A percentile compares a stretch with the other conserved stretches of the same genome.
These are phyloP conservation scores for Autographa gamma DNA, from an alignment of 2,888 invertebrate species.

Conservation along the genomic window DNA sequence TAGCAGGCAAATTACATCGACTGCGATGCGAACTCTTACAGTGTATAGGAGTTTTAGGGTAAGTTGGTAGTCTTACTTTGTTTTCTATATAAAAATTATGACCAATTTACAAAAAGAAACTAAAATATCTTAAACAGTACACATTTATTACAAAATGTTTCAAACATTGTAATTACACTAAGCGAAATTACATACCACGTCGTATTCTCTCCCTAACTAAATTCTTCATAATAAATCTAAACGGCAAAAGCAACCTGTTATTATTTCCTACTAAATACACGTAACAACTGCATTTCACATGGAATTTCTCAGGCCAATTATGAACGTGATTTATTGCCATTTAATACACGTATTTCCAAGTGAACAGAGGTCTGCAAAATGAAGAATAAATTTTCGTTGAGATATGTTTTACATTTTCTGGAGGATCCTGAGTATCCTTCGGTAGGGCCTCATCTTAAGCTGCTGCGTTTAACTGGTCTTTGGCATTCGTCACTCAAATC, in stretches of 20 bases:
- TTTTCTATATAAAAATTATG: too few relatives aligned
- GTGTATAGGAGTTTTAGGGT: too few relatives aligned
- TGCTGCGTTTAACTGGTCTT: slow-evolving; percentile 66
- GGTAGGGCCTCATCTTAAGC: slow-evolving; percentile 70
- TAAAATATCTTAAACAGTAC: slow-evolving; percentile 20
- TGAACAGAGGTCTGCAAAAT: slow-evolving; percentile 30
- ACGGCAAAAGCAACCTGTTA: slow-evolving; percentile 64
- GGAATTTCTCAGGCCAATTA: slow-evolving; percentile 67
- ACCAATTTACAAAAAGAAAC: background rate
- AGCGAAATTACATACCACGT: slow-evolving; percentile 61
- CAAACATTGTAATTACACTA: slow-evolving; percentile 52
- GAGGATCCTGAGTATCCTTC: slow-evolving; percentile 72
- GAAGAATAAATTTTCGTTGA: slow-evolving; percentile 21
- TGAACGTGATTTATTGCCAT: slow-evolving; percentile 31
- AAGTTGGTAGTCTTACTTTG: too few relatives aligned
- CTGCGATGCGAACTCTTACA: too few relatives aligned
- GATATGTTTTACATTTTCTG: slow-evolving; percentile 54
- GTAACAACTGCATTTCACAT: slow-evolving; percentile 63
- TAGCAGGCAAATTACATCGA: too few relatives aligned
- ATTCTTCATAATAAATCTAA: slow-evolving; percentile 64
- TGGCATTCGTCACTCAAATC: slow-evolving; percentile 68
- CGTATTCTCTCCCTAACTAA: slow-evolving; percentile 33
- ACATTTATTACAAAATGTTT: slow-evolving; percentile 27
- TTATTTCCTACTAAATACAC: slow-evolving; percentile 67
- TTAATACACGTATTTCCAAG: slow-evolving; percentile 25